Evolutionary conservation across 1,140 invertebrate species (phyloP).

Genomic region (Schlechtendalia chinensis): DNA sequence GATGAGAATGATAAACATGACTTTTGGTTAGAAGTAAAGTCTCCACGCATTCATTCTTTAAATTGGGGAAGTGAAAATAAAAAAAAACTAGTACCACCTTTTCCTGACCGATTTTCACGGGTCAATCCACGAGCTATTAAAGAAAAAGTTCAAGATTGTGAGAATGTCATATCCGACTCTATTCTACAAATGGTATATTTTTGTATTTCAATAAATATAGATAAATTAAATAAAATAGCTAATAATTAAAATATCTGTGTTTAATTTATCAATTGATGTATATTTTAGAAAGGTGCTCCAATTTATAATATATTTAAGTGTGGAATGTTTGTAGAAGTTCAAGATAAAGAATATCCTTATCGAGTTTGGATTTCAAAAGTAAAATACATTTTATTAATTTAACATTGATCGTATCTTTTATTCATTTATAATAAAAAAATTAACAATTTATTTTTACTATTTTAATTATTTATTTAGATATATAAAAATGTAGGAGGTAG

Average conservation of each 20-base stretch:
- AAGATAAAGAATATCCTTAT: slow-evolving; percentile 45
- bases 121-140: slow-evolving; percentile 1
- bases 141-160: slow-evolving; percentile 33
- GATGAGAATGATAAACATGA: slow-evolving; percentile 36
- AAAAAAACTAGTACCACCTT: slow-evolving; percentile 18
- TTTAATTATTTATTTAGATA: slow-evolving; percentile 15
- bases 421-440: background rate
- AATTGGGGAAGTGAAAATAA: slow-evolving; percentile 41
- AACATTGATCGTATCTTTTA: background rate
- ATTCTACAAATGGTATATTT: slow-evolving; percentile 26
- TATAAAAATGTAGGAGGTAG: slow-evolving; percentile 29
- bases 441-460: background rate
- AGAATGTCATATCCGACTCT: background rate
- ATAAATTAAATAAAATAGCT: background rate
- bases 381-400: slow-evolving; percentile 2
- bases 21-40: slow-evolving; percentile 24
- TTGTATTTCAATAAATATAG: background rate
- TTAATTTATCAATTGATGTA: background rate
- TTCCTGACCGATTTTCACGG: slow-evolving; percentile 8
- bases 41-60: slow-evolving; percentile 28
- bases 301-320: slow-evolving; percentile 41
- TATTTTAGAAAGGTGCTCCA: slow-evolving; percentile 24
- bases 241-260: background rate
- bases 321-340: slow-evolving; percentile 37
- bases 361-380: slow-evolving; percentile 45